These are phyloP conservation scores for Myiopsitta monachus DNA, from an alignment of 2,113 vertebrate genomes.

Conservation along the genomic window DNA sequence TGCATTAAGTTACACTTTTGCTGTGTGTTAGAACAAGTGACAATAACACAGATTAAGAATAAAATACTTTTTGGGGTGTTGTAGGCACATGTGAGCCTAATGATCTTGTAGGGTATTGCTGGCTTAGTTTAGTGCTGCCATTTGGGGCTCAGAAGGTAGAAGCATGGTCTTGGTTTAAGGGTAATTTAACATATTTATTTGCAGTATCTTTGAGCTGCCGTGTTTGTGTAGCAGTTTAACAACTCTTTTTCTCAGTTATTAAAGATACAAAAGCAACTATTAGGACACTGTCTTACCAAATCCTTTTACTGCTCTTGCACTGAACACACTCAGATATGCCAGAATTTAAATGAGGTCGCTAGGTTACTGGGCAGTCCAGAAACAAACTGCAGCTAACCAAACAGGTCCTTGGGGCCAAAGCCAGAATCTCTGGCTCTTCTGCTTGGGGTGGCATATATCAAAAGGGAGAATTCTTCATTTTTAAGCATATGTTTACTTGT, in stretches of 20 bases:
- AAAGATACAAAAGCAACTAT: not conserved
- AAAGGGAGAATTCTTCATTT: not conserved
- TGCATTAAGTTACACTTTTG: not conserved
- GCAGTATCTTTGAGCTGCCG: not conserved
- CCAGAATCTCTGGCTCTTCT: not conserved
- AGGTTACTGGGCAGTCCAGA: not conserved
- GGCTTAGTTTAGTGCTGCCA: not conserved
- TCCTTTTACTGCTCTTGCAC: not conserved
- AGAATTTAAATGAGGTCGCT: not conserved
- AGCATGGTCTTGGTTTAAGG: not conserved
- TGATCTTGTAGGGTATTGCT: not conserved
- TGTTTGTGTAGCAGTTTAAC: not conserved
- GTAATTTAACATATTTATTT: not conserved
- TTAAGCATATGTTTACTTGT: not conserved
- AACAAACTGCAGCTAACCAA: conserved; percentile 1
- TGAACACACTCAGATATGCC: not conserved
- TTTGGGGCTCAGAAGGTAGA: not conserved
- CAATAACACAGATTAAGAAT: not conserved
- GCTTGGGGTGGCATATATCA: not conserved
- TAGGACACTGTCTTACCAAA: not conserved
- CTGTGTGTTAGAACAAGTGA: not conserved
- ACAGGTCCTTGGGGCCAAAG: not conserved
- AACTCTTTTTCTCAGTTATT: not conserved
- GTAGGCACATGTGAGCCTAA: not conserved
- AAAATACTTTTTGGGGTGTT: not conserved